Evolutionary conservation across 1,140 invertebrate species (phyloP).

Genomic region (Cyphomyrmex costatus): DNA sequence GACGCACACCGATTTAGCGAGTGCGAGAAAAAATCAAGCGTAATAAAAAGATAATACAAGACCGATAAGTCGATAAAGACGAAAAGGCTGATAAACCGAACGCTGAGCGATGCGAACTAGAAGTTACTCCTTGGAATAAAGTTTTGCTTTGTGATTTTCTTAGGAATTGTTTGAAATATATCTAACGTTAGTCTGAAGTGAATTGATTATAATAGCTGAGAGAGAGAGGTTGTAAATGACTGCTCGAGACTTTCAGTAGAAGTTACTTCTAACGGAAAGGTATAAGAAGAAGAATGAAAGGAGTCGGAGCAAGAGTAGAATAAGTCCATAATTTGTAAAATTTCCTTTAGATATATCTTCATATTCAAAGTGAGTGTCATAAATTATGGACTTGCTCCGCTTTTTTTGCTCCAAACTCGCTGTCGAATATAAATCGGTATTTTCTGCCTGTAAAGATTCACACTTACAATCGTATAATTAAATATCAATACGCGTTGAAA

Average conservation of each 20-base stretch:
- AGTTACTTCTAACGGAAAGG: slow-evolving; percentile 10
- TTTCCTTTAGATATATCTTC: slow-evolving; percentile 26
- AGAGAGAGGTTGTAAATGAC: slow-evolving; percentile 37
- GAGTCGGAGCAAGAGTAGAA: slow-evolving; percentile 6
- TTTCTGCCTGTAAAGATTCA: slow-evolving; percentile 6
- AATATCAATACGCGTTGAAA: background rate
- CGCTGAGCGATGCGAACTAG: slow-evolving; percentile 4
- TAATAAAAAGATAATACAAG: slow-evolving; percentile 45
- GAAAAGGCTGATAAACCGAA: slow-evolving; percentile 44
- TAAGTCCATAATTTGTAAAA: slow-evolving; percentile 49
- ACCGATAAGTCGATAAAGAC: slow-evolving; percentile 41
- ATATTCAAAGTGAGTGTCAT: slow-evolving; percentile 20
- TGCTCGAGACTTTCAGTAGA: slow-evolving; percentile 24
- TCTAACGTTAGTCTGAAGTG: background rate
- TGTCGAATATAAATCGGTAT: slow-evolving; percentile 22
- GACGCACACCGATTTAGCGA: background rate
- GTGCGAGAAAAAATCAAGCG: background rate
- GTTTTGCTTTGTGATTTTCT: slow-evolving; percentile 23
- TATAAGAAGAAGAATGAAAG: slow-evolving; percentile 21
- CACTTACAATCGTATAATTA: background rate
- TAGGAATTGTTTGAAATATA: slow-evolving; percentile 24
- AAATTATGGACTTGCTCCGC: slow-evolving; percentile 16
- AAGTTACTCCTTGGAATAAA: background rate
- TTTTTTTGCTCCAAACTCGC: slow-evolving; percentile 1
- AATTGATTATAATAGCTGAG: slow-evolving; percentile 50